Evolutionary conservation across 64 coral and sea anemone genomes (phyloP), one percentile per base, ranked within the genome.

Genomic region (Montipora efflorescens): DNA sequence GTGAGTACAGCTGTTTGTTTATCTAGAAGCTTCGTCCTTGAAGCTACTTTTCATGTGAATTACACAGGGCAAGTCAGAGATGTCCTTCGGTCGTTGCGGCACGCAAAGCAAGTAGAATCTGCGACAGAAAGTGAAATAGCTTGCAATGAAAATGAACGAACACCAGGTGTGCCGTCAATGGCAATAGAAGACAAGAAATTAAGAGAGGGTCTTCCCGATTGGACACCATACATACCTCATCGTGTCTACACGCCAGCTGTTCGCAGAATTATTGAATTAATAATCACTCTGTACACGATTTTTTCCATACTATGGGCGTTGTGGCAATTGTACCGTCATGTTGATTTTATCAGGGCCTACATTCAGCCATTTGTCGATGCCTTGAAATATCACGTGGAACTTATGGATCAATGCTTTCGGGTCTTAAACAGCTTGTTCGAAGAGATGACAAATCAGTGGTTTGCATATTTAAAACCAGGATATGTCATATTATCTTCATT

Each of bases 261-360:
- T n/a, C 88, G 98, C 13, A 79, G 77, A 76, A 7, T 85, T 52
- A 94, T 99, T 58, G 95, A 99, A 80, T 89, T 89, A 75, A 50
- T 87, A 8, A 87, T 99, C 83, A 82, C 89, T 12, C 57, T 94
- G 45, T 99, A 99, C 80, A 90, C 95, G 10, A 53, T 96, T n/a
- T 90, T 99, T 44, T 99, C 98, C 43, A 91, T 99, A 18, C 75
- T 96, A 18, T 99, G 98, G 98, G 98, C 98, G 4, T 57, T 99
- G 62, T 99, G 98, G 98, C 98, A 99, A 71, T 86, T 99, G 9
- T 96, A 99, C 50, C 95, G 98, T 4, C 92, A 99, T 79, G 98
- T 99, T 52, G 95, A 99, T 70, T 99, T 96, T 52, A 94, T 99
- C 72, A 79, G 98, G 79, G 92, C 95, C 8, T 94, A 96, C 47